Percentiles rank a stretch among this genome's conserved stretches.
Evolutionary conservation across 2,888 invertebrate species (phyloP).

Genomic region (Acrocyrtus sp.): DNA sequence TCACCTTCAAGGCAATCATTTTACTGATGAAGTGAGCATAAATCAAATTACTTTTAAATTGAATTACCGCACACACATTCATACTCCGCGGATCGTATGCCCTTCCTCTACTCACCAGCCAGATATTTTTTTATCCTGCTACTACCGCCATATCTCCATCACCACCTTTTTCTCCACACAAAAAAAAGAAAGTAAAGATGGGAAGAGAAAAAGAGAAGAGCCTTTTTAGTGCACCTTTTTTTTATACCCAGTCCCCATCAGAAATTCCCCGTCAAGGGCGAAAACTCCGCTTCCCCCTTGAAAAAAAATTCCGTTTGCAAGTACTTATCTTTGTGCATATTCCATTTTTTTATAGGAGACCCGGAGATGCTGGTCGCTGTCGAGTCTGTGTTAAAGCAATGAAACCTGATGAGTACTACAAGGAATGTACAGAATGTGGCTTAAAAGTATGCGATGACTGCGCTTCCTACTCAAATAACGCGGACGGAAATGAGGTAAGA

Average conservation of each 20-base stretch:
- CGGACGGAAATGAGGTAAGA: constrained; percentile 83
- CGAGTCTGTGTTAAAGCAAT: constrained; percentile 88
- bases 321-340: too few relatives aligned
- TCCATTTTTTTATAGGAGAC: constrained; percentile 56
- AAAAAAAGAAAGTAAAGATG: neutral
- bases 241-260: too few relatives aligned
- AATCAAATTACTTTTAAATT: constrained; percentile 40
- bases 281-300: too few relatives aligned
- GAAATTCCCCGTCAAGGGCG: too few relatives aligned
- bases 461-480: constrained; percentile 88
- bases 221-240: neutral
- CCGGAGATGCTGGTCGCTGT: constrained; percentile 78
- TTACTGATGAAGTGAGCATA: constrained; percentile 42
- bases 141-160: too few relatives aligned
- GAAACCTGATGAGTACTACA: constrained; percentile 87
- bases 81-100: neutral
- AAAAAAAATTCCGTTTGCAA: neutral
- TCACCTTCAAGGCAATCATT: constrained; percentile 27
- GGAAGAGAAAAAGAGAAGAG: neutral
- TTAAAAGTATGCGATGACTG: constrained; percentile 94
- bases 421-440: constrained; percentile 89
- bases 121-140: too few relatives aligned
- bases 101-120: neutral
- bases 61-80: constrained; percentile 13
- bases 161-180: too few relatives aligned